A percentile compares a stretch with the other conserved stretches of the same genome.
Conservation (phyloP, 2,888 invertebrate genomes). For the Acanthosepion esculentum region DNA sequence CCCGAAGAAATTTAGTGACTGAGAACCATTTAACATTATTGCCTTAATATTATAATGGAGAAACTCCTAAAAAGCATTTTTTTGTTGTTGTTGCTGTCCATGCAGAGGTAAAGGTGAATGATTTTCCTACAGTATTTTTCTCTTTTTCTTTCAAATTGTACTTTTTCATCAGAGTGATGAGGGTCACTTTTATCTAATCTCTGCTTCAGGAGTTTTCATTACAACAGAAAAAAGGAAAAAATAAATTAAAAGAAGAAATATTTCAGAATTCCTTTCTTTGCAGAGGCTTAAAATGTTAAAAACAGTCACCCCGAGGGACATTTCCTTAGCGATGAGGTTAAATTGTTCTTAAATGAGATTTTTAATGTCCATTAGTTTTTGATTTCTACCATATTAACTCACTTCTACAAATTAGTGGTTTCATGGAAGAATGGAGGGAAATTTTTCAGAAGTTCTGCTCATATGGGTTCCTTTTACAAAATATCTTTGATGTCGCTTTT, state of each 20-base stretch:
- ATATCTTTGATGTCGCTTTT: background rate
- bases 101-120: background rate
- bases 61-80: background rate
- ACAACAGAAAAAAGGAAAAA: background rate
- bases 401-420: conserved; percentile 5
- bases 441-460: background rate
- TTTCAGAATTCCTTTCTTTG: background rate
- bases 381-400: background rate
- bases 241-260: background rate
- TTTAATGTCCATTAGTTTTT: conserved; percentile 15
- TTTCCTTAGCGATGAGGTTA: conserved; percentile 8
- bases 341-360: conserved; percentile 20
- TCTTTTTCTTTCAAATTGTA: background rate
- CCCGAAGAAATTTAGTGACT: background rate
- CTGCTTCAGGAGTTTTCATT: conserved; percentile 14
- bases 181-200: background rate
- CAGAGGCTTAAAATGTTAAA: background rate
- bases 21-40: background rate
- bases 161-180: background rate
- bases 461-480: background rate
- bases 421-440: background rate
- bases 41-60: background rate
- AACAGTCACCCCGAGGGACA: background rate
- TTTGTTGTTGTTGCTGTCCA: background rate
- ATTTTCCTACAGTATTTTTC: background rate